Evolutionary conservation across 2,888 invertebrate genomes (phyloP).

Genomic region (Crocallis elinguaria): DNA sequence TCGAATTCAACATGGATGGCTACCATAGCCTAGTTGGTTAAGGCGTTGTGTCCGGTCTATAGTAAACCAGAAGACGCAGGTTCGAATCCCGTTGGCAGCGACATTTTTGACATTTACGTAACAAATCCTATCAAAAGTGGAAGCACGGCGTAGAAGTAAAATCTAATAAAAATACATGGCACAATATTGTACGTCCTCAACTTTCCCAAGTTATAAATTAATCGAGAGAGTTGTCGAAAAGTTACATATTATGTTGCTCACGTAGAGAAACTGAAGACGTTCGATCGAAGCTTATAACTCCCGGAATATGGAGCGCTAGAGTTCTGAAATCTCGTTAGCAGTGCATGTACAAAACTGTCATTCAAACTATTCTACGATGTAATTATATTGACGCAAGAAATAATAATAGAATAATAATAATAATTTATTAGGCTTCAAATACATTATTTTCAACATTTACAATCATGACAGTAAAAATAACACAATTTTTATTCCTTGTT

Average conservation of each 20-base stretch:
- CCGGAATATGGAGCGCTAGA: neutral
- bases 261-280: slow-evolving; percentile 27
- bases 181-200: neutral
- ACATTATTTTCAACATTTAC: too few species aligned
- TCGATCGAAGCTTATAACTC: slow-evolving; percentile 29
- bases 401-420: neutral
- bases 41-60: too few species aligned
- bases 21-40: too few species aligned
- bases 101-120: too few species aligned
- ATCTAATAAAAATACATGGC: neutral
- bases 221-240: slow-evolving; percentile 29
- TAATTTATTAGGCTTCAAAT: too few species aligned
- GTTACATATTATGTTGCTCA: slow-evolving; percentile 17
- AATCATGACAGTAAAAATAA: too few species aligned
- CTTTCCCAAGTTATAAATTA: slow-evolving; percentile 32
- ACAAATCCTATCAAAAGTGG: too few species aligned
- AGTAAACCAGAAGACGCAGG: too few species aligned
- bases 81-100: too few species aligned
- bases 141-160: too few species aligned
- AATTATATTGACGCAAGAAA: neutral
- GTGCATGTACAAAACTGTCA: neutral
- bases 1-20: too few species aligned
- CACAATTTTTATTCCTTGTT: too few species aligned
- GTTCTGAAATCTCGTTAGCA: slow-evolving; percentile 19
- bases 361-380: neutral